Evolutionary conservation across 2,113 vertebrate genomes (phyloP), one percentile per base, ranked within the genome.

Genomic region (Notarius lentiginosus): DNA sequence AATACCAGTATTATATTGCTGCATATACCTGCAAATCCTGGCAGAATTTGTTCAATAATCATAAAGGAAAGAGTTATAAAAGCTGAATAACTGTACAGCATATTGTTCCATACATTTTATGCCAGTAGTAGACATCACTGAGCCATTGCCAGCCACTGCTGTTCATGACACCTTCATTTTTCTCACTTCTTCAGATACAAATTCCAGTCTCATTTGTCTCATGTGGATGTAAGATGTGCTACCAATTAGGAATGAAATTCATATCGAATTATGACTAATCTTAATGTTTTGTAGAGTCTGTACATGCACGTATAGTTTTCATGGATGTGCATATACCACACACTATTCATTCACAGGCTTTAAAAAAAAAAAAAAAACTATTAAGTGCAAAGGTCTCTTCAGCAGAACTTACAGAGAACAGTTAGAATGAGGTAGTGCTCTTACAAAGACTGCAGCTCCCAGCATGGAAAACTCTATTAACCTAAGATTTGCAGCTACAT

Each of bases 391-490:
- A 84, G 22, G 75, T 81, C 51, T 8, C 63, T 41, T 20, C 22
- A 76, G 53, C 73, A 8, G 51, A 65, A 49, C 82, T 53, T 20
- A 5, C 4, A 68, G 15, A 75, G 76, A 20, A 47, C 83, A 77
- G 75, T 56, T 53, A 34, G 30, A 88, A 61, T 81, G 55, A 72
- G 5, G 27, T 24, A 80, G 27, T 61, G 49, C 68, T 80, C n/a
- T 49, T 34, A 77, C 68, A 83, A 83, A 58, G 76, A 63, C 86
- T 20, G 55, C 61, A 65, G 41, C 49, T 83, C 53, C 30, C 73
- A 58, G 49, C 27, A 55, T 84, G 30, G 41, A 83, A 86, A 88
- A 86, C 77, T 84, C 86, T 82, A 88, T 86, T 86, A 88, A 47
- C 81, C 55, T 58, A 56, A 84, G 66, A 79, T 84, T 53, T 88